These are phyloP conservation scores for Drosophila kurseongensis DNA, from an alignment of 1,140 invertebrate genomes.

Conservation along the genomic window DNA sequence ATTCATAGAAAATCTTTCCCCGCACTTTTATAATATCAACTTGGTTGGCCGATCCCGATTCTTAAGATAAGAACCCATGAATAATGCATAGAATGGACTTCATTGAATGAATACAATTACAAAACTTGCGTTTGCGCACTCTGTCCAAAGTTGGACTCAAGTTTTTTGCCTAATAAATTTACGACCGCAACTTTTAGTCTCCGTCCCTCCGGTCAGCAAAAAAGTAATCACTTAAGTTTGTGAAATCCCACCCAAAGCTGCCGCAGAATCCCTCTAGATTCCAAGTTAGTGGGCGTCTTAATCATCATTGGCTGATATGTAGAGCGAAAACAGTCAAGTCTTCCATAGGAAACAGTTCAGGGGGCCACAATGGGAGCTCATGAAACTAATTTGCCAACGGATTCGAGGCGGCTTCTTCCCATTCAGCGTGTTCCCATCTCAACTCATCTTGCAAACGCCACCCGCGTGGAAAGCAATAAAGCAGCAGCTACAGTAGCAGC, in stretches of 20 bases:
- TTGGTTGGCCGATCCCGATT: constrained; percentile 3
- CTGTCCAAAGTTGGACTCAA: constrained; percentile 63
- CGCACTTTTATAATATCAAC: background rate
- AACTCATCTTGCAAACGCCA: constrained; percentile 41
- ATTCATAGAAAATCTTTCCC: background rate
- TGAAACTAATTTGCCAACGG: constrained; percentile 75
- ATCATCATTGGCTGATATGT: constrained; percentile 68
- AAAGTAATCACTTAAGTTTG: constrained; percentile 81
- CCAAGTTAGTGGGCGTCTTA: constrained; percentile 62
- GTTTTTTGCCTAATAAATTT: constrained; percentile 81
- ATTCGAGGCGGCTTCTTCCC: constrained; percentile 46
- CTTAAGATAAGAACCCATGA: constrained; percentile 45
- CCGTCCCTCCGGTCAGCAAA: constrained; percentile 49
- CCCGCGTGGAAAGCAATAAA: constrained; percentile 81
- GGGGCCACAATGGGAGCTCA: constrained; percentile 38
- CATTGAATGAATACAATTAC: constrained; percentile 81
- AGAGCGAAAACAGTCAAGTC: constrained; percentile 33
- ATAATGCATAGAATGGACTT: constrained; percentile 73
- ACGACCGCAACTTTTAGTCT: constrained; percentile 70
- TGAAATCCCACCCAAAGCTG: constrained; percentile 26
- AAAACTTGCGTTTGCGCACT: constrained; percentile 74
- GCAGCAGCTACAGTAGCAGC: constrained; percentile 43
- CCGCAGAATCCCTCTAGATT: constrained; percentile 4
- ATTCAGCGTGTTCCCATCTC: constrained; percentile 10
- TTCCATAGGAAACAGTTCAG: constrained; percentile 21